phyloP scores from a whole-genome alignment of 2,797 vertebrate species.

The Strix occidentalis region DNA sequence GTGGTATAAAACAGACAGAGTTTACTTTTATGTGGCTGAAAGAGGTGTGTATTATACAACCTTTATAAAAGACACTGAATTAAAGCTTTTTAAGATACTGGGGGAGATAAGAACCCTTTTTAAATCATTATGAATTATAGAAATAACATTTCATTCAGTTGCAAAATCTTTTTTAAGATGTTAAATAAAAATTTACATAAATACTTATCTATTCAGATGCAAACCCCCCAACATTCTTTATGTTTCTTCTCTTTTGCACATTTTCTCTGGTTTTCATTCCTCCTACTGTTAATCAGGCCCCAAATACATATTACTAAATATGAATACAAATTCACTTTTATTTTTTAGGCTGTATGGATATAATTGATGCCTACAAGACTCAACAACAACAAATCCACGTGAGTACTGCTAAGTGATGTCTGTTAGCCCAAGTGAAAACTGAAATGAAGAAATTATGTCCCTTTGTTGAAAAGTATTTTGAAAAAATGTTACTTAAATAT shows the following conservation, averaged over 20 bases:
- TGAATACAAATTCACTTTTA: background rate
- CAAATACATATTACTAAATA: background rate
- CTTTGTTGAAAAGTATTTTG: background rate
- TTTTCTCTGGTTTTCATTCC: background rate
- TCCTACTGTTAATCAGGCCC: background rate
- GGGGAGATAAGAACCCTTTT: background rate
- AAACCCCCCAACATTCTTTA: background rate
- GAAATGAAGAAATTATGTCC: background rate
- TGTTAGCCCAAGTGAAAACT: background rate
- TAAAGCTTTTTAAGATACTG: background rate
- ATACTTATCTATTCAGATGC: background rate
- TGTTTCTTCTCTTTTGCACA: background rate
- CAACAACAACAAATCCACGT: background rate
- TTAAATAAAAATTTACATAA: background rate
- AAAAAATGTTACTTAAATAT: background rate
- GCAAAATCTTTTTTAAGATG: background rate
- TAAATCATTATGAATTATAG: background rate
- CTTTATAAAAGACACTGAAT: background rate
- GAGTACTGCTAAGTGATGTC: background rate
- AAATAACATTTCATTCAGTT: background rate
- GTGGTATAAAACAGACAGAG: background rate
- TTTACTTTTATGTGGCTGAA: background rate
- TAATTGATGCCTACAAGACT: background rate
- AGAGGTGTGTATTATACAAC: background rate
- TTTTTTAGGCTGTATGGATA: background rate